Percentiles rank a stretch among this genome's conserved stretches.
phyloP scores from a whole-genome alignment of 2,888 invertebrate species.

The Drosophila gaucha region DNA sequence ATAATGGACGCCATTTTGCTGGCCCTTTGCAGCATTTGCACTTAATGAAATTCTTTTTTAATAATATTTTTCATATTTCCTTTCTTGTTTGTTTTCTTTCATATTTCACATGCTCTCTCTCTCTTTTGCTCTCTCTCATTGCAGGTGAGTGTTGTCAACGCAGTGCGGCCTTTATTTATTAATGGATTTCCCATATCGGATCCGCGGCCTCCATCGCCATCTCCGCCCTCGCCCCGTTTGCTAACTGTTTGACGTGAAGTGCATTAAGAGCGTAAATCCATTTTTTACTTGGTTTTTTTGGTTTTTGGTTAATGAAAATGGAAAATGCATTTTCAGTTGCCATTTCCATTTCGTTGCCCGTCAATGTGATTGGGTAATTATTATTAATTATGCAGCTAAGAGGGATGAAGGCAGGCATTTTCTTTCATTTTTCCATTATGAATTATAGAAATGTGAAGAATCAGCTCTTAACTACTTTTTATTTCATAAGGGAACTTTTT shows the following conservation, averaged over 20 bases:
- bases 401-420: neutral
- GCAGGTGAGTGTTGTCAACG: conserved; percentile 72
- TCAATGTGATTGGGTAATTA: conserved; percentile 4
- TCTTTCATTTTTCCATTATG: neutral
- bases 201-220: neutral
- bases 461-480: no score
- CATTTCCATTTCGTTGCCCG: conserved; percentile 5
- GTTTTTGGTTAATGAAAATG: conserved; percentile 36
- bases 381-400: conserved; percentile 1
- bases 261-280: conserved; percentile 36
- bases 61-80: conserved; percentile 23
- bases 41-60: conserved; percentile 74
- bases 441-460: no score
- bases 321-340: conserved; percentile 20
- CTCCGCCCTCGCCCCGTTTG: neutral
- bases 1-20: conserved; percentile 71
- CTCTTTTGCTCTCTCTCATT: conserved; percentile 30
- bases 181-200: conserved; percentile 68
- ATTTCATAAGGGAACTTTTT: no score
- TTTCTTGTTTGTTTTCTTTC: neutral
- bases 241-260: conserved; percentile 57
- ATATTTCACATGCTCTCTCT: conserved; percentile 7
- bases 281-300: neutral
- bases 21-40: conserved; percentile 58
- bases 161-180: conserved; percentile 67